phyloP scores from a whole-genome alignment of 2,888 invertebrate species.

The Sarcophaga rosellei region DNA sequence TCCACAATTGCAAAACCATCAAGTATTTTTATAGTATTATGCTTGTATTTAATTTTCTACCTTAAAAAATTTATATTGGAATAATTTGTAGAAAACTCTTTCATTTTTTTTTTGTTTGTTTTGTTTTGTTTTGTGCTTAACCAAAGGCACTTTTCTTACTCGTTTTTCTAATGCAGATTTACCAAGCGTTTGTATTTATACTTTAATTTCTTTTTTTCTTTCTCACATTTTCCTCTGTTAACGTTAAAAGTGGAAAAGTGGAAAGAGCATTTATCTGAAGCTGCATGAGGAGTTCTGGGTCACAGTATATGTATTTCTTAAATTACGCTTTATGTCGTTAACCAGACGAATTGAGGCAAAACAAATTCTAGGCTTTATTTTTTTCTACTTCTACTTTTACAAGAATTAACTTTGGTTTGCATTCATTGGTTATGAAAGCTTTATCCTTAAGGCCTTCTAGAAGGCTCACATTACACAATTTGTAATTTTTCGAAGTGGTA shows the following conservation, averaged over 20 bases:
- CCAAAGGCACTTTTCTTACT: conserved; percentile 46
- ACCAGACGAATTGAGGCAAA: conserved; percentile 4
- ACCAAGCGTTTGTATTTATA: neutral
- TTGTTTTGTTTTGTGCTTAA: conserved; percentile 3
- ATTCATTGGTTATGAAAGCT: conserved; percentile 67
- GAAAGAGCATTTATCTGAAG: neutral
- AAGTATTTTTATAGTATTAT: conserved; percentile 15
- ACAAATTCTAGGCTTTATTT: conserved; percentile 17
- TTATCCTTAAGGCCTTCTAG: conserved; percentile 53
- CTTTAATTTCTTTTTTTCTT: neutral
- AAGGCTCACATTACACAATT: conserved; percentile 62
- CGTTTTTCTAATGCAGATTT: conserved; percentile 6
- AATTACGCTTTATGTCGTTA: neutral
- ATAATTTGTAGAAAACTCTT: neutral
- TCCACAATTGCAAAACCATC: conserved; percentile 48
- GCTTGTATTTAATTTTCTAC: neutral
- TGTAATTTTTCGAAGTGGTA: conserved; percentile 52
- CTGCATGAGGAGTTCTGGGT: neutral
- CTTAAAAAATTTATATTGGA: conserved; percentile 44
- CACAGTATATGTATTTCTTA: neutral
- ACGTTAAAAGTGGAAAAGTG: conserved; percentile 45
- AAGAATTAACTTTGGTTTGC: conserved; percentile 65
- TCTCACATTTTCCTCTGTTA: conserved; percentile 24
- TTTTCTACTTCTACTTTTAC: conserved; percentile 13
- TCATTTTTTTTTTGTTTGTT: conserved; percentile 15